phyloP scores from a whole-genome alignment of 2,797 vertebrate species.

The Chelon auratus region DNA sequence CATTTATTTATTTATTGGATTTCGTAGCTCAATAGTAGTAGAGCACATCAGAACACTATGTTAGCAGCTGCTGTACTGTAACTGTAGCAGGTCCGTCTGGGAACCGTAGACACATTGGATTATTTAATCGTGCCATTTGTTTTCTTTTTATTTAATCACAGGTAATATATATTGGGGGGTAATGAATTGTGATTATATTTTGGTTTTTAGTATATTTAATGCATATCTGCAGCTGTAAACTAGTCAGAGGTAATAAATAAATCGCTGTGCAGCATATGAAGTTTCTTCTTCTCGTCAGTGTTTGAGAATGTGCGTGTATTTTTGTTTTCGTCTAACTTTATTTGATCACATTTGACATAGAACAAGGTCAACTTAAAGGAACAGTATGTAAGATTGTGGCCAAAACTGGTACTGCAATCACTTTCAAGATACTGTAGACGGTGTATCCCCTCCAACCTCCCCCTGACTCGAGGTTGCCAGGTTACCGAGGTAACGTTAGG shows the following conservation, averaged over 20 bases:
- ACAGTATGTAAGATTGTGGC: too few species aligned
- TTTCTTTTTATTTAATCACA: conserved; percentile 49
- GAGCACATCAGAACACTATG: conserved; percentile 6
- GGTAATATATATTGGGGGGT: conserved; percentile 41
- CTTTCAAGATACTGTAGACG: too few species aligned
- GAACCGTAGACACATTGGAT: conserved; percentile 14
- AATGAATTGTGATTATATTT: conserved; percentile 27
- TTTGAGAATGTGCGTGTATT: neutral
- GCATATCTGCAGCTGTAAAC: conserved; percentile 39
- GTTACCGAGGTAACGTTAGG: too few species aligned
- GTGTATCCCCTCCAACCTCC: too few species aligned
- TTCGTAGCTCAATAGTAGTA: conserved; percentile 13
- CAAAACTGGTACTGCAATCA: too few species aligned
- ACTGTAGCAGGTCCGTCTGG: conserved; percentile 16
- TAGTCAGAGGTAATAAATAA: conserved; percentile 46
- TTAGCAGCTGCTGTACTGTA: conserved; percentile 40
- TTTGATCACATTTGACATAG: neutral
- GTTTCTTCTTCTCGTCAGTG: neutral
- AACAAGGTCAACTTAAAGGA: neutral
- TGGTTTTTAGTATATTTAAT: conserved; percentile 55
- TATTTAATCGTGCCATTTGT: conserved; percentile 40
- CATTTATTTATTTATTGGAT: conserved; percentile 60
- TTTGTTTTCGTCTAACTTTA: neutral
- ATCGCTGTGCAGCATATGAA: neutral
- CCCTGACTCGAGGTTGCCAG: too few species aligned